Conservation (phyloP, 2,113 vertebrate genomes). For the Notarius quadriscutis region DNA sequence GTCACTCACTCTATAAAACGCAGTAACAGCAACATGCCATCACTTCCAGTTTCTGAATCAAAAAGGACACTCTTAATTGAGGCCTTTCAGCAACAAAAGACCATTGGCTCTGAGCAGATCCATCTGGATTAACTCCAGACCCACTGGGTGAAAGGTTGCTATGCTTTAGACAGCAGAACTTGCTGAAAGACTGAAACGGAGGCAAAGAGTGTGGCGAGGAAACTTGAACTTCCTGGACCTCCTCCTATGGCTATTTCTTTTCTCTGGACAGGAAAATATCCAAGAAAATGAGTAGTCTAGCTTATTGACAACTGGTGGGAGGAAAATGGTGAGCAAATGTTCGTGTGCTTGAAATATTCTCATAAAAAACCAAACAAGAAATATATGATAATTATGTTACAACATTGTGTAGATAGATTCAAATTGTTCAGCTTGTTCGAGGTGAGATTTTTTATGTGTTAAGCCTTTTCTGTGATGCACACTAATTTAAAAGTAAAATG, state of each 20-base stretch:
- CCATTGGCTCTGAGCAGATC: not conserved
- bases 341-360: not conserved
- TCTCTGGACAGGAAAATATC: conserved; percentile 47
- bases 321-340: not conserved
- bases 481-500: not conserved
- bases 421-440: not conserved
- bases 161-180: conserved; percentile 40
- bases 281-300: not conserved
- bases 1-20: conserved; percentile 22
- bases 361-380: conserved; percentile 53
- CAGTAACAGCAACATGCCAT: conserved; percentile 28
- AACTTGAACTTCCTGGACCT: conserved; percentile 39
- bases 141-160: conserved; percentile 29
- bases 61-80: conserved; percentile 34
- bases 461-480: not conserved
- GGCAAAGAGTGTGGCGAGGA: conserved; percentile 33
- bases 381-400: not conserved
- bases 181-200: conserved; percentile 26
- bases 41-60: conserved; percentile 14
- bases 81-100: conserved; percentile 15
- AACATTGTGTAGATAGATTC: conserved; percentile 59
- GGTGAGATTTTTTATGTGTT: conserved; percentile 54
- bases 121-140: conserved; percentile 40
- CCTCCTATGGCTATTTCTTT: conserved; percentile 34
- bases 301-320: not conserved